Conservation (phyloP, 1,140 invertebrate species). For the Lasioglossum baleicum region DNA sequence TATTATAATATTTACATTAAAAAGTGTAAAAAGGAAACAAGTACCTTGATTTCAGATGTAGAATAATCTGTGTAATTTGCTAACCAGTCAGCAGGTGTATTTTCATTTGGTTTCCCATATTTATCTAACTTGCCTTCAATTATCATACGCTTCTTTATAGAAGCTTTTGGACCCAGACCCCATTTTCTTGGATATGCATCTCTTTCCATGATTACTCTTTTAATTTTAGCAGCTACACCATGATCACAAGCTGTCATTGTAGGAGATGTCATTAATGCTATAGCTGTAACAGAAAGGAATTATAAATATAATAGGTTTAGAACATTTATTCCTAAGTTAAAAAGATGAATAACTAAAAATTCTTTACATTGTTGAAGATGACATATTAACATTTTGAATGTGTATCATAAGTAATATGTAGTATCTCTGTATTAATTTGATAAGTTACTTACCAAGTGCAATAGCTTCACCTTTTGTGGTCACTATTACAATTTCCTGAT, state of each 20-base stretch:
- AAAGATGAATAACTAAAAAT: too few relatives aligned
- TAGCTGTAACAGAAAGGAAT: conserved; percentile 58
- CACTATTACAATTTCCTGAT: conserved; percentile 98
- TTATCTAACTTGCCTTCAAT: conserved; percentile 96
- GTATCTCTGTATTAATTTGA: conserved; percentile 20
- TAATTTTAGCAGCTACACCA: conserved; percentile 98
- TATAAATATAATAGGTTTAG: neutral
- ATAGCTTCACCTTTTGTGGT: conserved; percentile 99
- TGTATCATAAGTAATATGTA: conserved; percentile 4
- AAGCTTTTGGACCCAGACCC: conserved; percentile 97
- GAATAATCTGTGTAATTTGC: conserved; percentile 86
- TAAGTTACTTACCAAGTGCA: conserved; percentile 85
- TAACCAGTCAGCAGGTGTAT: conserved; percentile 95
- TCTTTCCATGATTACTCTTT: conserved; percentile 99
- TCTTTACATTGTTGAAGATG: too few relatives aligned
- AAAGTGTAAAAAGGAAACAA: neutral
- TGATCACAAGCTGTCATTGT: conserved; percentile 99
- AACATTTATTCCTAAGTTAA: too few relatives aligned
- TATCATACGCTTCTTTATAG: conserved; percentile 95
- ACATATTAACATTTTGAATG: too few relatives aligned
- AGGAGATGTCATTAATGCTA: conserved; percentile 99
- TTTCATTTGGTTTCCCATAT: conserved; percentile 98
- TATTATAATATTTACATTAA: too few relatives aligned
- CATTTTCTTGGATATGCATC: conserved; percentile 99
- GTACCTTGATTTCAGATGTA: conserved; percentile 67